phyloP scores from a whole-genome alignment of 2,888 invertebrate genomes.

The Ectemnius continuus region DNA sequence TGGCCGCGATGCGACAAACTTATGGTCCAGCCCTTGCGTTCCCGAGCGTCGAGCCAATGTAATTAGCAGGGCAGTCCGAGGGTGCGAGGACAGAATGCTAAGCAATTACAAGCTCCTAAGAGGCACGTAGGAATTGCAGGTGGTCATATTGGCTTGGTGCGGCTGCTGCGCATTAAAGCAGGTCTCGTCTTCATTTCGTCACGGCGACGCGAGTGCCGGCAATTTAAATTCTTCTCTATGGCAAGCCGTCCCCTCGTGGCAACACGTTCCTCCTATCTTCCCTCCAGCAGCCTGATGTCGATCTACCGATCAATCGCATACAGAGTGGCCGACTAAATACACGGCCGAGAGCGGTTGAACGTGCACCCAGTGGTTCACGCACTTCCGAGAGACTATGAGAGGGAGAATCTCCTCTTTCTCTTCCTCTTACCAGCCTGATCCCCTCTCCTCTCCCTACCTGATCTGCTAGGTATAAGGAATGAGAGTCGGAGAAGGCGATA shows the following conservation, averaged over 20 bases:
- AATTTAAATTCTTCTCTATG: conserved; percentile 72
- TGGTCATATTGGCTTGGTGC: background rate
- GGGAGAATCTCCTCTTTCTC: background rate
- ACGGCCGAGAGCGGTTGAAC: conserved; percentile 36
- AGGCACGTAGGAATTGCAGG: conserved; percentile 6
- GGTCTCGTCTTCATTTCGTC: conserved; percentile 34
- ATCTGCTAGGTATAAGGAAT: background rate
- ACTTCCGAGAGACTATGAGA: conserved; percentile 9
- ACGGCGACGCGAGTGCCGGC: conserved; percentile 38
- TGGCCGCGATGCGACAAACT: too few species aligned
- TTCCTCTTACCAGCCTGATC: too few species aligned
- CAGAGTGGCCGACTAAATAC: conserved; percentile 40
- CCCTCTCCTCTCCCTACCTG: too few species aligned
- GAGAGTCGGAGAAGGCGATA: conserved; percentile 53
- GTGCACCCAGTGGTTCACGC: conserved; percentile 20
- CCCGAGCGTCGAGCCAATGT: too few species aligned
- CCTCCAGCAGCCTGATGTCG: too few species aligned
- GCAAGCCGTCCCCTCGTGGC: conserved; percentile 33
- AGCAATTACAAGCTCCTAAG: conserved; percentile 3
- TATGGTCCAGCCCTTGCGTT: too few species aligned
- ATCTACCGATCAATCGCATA: too few species aligned
- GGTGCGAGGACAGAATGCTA: background rate
- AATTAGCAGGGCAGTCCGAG: background rate
- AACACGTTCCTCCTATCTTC: conserved; percentile 43
- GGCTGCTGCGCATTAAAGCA: conserved; percentile 27